Conservation (phyloP, 2,888 invertebrate species). For the Melieria crassipennis region DNA sequence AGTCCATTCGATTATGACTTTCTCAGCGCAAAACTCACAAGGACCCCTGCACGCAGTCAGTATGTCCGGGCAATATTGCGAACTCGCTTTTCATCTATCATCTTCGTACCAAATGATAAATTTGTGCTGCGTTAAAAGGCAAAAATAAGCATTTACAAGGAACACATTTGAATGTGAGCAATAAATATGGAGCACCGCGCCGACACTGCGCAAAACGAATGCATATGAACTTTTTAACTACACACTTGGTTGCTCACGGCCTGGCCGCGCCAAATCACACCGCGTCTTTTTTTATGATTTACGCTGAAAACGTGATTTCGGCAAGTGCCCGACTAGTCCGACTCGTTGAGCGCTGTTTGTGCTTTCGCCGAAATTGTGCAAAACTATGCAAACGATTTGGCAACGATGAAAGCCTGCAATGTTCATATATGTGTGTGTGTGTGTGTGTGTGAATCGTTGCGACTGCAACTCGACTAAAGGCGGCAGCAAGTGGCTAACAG, state of each 20-base stretch:
- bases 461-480: not conserved
- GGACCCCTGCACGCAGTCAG: too few relatives aligned
- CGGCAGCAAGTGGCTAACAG: conserved; percentile 19
- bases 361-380: not conserved
- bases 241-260: not conserved
- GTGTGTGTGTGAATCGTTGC: not conserved
- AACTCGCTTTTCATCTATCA: too few relatives aligned
- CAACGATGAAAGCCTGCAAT: conserved; percentile 37
- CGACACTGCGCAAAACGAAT: not conserved
- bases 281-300: conserved; percentile 43
- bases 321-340: conserved; percentile 21
- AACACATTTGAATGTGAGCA: too few relatives aligned
- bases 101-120: too few relatives aligned
- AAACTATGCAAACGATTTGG: conserved; percentile 44
- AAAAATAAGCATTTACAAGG: too few relatives aligned
- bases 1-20: too few relatives aligned
- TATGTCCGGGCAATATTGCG: too few relatives aligned
- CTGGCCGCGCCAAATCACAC: conserved; percentile 33
- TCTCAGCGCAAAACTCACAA: too few relatives aligned
- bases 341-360: too few relatives aligned
- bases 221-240: not conserved
- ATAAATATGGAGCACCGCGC: too few relatives aligned
- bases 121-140: too few relatives aligned
- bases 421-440: not conserved
- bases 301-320: conserved; percentile 50